Evolutionary conservation across 2,888 invertebrate genomes (phyloP), one percentile per base, ranked within the genome.

Genomic region (Leuctra nigra): DNA sequence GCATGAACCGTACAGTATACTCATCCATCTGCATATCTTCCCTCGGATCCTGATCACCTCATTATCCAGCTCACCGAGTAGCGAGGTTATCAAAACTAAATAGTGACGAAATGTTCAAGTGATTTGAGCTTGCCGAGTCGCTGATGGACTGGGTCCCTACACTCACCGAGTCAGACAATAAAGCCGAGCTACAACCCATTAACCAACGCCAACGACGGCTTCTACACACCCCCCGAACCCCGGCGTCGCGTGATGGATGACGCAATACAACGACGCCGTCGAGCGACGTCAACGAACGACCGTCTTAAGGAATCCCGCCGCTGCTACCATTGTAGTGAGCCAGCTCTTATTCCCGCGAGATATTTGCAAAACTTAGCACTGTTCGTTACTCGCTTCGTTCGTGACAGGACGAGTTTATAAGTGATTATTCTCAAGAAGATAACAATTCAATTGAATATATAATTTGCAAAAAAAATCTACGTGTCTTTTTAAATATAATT

Each of bases 111-210:
- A n/a, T n/a, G n/a, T n/a, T 29, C 29, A 44, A 20, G 23, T 44
- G 44, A 44, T 44, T 44, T 44, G 11, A 29, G 22, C n/a, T 22
- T 16, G 18, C 20, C n/a, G n/a, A 44, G 23, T 22, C 23, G 23
- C 44, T 44, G 44, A 44, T 23, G 44, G 44, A 44, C 44, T 23
- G 23, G n/a, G n/a, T n/a, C n/a, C n/a, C n/a, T n/a, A 52, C 52
- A 52, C 52, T 41, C 41, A 44, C 20, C 56, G 56, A 56, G 52
- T 52, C 56, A 44, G 41, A 52, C 52, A 56, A 56, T 56, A 50
- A 35, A 47, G 35, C 48, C 36, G n/a, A n/a, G 33, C 18, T 44
- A 6, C 44, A 44, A n/a, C 44, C 25, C 29, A 44, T 44, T 44
- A 22, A 44, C 44, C 44, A 44, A 23, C 44, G 18, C 20, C 44